Conservation (phyloP, 2,113 vertebrate genomes). For the Romanogobio albipinnatus region DNA sequence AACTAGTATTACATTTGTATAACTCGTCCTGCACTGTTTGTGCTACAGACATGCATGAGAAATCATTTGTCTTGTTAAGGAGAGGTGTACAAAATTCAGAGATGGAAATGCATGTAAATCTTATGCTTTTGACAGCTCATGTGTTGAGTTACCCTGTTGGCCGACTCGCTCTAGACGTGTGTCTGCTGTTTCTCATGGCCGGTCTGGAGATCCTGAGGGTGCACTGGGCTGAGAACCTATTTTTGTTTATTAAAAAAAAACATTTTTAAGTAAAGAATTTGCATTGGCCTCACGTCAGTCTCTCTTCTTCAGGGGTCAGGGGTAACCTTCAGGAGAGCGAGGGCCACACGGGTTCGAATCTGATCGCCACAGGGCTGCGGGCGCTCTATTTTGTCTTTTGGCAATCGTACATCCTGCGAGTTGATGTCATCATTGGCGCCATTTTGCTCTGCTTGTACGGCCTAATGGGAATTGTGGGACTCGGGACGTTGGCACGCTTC, state of each 20-base stretch:
- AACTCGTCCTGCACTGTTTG: too few relatives aligned
- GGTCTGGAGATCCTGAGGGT: too few relatives aligned
- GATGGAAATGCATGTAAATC: too few relatives aligned
- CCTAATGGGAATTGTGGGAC: conserved; percentile 73
- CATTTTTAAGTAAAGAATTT: not conserved
- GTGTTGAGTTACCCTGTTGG: too few relatives aligned
- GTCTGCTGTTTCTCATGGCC: too few relatives aligned
- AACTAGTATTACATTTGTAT: too few relatives aligned
- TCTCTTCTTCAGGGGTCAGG: conserved; percentile 72
- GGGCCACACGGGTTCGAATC: conserved; percentile 71
- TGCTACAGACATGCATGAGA: too few relatives aligned
- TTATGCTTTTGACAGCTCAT: too few relatives aligned
- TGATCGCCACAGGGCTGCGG: conserved; percentile 73
- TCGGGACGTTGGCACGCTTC: conserved; percentile 75
- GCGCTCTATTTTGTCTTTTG: conserved; percentile 82
- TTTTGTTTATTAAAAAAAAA: not conserved
- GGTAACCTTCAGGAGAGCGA: conserved; percentile 84
- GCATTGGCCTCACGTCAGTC: not conserved
- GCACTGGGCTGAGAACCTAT: conserved; percentile 72
- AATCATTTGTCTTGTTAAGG: not conserved
- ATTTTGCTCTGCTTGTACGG: conserved; percentile 68
- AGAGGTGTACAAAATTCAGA: too few relatives aligned
- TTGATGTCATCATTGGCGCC: conserved; percentile 73
- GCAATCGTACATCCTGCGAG: conserved; percentile 84
- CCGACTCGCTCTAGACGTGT: too few relatives aligned